Conservation (phyloP, 2,888 invertebrate genomes). For the Melieria picta region DNA sequence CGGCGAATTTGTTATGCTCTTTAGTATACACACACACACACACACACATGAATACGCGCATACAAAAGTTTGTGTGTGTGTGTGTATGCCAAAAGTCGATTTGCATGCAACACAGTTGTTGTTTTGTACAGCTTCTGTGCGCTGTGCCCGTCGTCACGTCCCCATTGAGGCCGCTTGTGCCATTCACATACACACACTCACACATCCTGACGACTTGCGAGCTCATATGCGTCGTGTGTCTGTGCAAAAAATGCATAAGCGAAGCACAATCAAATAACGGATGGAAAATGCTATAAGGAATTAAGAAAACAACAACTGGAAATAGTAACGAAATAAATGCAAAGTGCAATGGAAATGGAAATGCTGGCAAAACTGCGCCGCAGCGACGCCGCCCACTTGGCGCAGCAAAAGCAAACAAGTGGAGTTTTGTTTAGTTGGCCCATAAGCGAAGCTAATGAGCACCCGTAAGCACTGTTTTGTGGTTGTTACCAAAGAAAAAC, state of each 20-base stretch:
- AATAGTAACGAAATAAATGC: neutral
- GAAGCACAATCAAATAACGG: neutral
- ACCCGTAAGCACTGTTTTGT: too few relatives aligned
- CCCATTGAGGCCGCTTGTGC: neutral
- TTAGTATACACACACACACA: constrained; percentile 2
- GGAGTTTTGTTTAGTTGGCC: too few relatives aligned
- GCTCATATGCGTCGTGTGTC: neutral
- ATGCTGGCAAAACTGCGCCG: too few relatives aligned
- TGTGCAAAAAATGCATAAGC: neutral
- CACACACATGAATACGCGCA: neutral
- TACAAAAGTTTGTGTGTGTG: neutral
- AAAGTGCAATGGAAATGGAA: neutral
- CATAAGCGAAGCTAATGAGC: too few relatives aligned
- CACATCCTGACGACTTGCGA: neutral
- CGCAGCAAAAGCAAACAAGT: too few relatives aligned
- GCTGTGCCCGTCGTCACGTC: neutral
- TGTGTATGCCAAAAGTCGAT: neutral
- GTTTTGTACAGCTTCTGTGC: constrained; percentile 2
- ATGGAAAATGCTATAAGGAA: neutral
- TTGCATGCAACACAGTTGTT: neutral
- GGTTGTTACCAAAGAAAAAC: too few relatives aligned
- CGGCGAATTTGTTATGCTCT: constrained; percentile 5
- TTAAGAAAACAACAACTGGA: neutral
- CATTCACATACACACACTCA: neutral
- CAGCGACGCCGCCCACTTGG: too few relatives aligned